Percentiles rank a stretch among this genome's conserved stretches.
These are phyloP conservation scores for Octodonta nipae DNA, from an alignment of 2,888 invertebrate genomes.

Conservation along the genomic window DNA sequence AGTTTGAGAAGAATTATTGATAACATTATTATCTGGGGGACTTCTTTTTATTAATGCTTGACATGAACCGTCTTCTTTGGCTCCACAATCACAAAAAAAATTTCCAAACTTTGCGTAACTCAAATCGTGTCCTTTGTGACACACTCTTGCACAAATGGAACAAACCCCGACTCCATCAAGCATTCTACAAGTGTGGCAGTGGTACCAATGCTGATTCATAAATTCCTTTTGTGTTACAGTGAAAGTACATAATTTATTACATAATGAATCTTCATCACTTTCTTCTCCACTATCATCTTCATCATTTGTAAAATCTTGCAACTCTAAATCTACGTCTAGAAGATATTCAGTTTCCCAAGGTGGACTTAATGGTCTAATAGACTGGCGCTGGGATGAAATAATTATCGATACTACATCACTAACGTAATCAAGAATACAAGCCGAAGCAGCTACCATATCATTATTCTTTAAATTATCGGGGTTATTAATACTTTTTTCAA, in stretches of 20 bases:
- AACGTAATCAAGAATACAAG: constrained; percentile 72
- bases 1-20: constrained; percentile 6
- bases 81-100: constrained; percentile 98
- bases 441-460: constrained; percentile 59
- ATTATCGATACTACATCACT: constrained; percentile 58
- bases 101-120: constrained; percentile 96
- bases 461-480: constrained; percentile 35
- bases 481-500: constrained; percentile 42
- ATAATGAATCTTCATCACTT: constrained; percentile 82
- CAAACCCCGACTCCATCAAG: constrained; percentile 96
- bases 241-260: constrained; percentile 89
- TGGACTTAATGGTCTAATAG: constrained; percentile 44
- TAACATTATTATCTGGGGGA: constrained; percentile 28
- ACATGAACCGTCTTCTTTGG: constrained; percentile 77
- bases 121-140: constrained; percentile 91
- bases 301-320: constrained; percentile 76
- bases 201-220: constrained; percentile 97
- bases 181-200: constrained; percentile 98
- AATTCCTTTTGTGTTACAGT: constrained; percentile 88
- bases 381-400: constrained; percentile 19
- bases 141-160: constrained; percentile 91
- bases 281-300: constrained; percentile 92
- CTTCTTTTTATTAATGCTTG: constrained; percentile 51
- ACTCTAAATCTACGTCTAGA: constrained; percentile 65
- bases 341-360: constrained; percentile 72